These are phyloP conservation scores for Asbolus verrucosus DNA, from an alignment of 1,140 invertebrate genomes.

Conservation along the genomic window DNA sequence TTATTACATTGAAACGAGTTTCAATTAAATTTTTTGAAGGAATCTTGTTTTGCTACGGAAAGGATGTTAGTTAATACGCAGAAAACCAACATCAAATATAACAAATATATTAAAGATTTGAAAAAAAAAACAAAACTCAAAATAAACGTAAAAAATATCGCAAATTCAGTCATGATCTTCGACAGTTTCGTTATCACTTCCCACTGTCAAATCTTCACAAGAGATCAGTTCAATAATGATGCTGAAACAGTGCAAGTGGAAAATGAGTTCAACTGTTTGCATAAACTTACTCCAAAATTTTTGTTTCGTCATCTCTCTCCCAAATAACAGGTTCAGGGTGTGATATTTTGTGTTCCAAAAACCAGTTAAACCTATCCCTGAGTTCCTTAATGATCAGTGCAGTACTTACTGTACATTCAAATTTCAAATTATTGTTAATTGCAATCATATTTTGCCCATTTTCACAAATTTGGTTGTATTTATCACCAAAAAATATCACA, in stretches of 20 bases:
- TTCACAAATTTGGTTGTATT: slow-evolving; percentile 64
- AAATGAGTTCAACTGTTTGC: too few species aligned
- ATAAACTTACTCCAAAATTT: slow-evolving; percentile 66
- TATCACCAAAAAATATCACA: slow-evolving; percentile 79
- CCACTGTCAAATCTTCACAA: too few species aligned
- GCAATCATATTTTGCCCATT: slow-evolving; percentile 58
- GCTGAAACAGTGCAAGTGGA: slow-evolving; percentile 61
- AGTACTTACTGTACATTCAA: slow-evolving; percentile 65
- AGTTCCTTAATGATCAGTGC: slow-evolving; percentile 72
- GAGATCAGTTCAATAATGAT: slow-evolving; percentile 66
- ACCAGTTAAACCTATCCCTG: slow-evolving; percentile 70
- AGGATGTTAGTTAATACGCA: too few species aligned
- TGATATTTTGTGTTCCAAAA: slow-evolving; percentile 73
- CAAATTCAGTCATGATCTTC: too few species aligned
- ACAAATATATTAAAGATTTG: too few species aligned
- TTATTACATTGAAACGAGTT: too few species aligned
- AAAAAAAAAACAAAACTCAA: too few species aligned
- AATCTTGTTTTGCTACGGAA: too few species aligned
- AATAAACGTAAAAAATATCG: too few species aligned
- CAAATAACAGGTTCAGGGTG: slow-evolving; percentile 72
- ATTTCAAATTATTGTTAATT: slow-evolving; percentile 62
- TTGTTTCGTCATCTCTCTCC: slow-evolving; percentile 68
- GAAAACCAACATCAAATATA: too few species aligned
- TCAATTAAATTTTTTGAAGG: too few species aligned
- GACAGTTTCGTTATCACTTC: too few species aligned